A percentile compares a stretch with the other conserved stretches of the same genome.
Conservation (phyloP, 2,797 vertebrate species). For the Melanotaenia parkinsoni region DNA sequence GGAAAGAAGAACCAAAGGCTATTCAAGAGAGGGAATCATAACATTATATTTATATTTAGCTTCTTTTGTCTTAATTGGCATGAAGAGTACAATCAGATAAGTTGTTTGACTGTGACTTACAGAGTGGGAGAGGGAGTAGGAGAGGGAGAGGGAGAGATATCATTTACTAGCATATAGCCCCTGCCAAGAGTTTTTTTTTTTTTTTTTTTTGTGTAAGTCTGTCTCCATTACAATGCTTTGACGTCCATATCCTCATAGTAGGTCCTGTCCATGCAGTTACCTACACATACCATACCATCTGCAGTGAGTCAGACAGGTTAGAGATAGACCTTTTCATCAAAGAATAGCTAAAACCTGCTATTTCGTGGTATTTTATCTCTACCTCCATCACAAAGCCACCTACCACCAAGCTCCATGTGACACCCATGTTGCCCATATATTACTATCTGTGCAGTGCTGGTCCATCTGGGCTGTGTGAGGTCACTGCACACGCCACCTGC, state of each 20-base stretch:
- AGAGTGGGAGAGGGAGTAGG: slow-evolving; percentile 22
- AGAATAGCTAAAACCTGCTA: slow-evolving; percentile 17
- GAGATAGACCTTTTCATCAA: slow-evolving; percentile 16
- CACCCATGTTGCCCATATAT: slow-evolving; percentile 56
- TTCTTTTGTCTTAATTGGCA: slow-evolving; percentile 79
- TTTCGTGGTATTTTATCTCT: slow-evolving; percentile 29
- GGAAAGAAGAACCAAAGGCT: slow-evolving; percentile 69
- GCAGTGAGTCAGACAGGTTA: not conserved
- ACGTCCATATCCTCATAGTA: slow-evolving; percentile 12
- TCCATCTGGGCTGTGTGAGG: slow-evolving; percentile 81
- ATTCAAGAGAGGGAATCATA: slow-evolving; percentile 72
- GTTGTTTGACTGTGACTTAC: slow-evolving; percentile 66
- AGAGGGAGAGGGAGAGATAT: slow-evolving; percentile 63
- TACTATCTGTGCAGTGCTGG: slow-evolving; percentile 53
- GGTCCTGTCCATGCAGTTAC: slow-evolving; percentile 13
- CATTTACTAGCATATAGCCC: slow-evolving; percentile 45
- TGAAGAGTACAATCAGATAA: slow-evolving; percentile 82
- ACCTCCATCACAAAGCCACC: slow-evolving; percentile 34
- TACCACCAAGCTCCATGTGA: slow-evolving; percentile 46
- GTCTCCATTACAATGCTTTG: slow-evolving; percentile 25
- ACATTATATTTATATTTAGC: slow-evolving; percentile 77
- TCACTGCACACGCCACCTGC: slow-evolving; percentile 82
- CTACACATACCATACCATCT: slow-evolving; percentile 9
- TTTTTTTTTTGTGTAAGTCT: not conserved
- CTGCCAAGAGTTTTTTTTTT: slow-evolving; percentile 36